Conservation (phyloP, 2,888 invertebrate species). For the Steromphala cineraria region DNA sequence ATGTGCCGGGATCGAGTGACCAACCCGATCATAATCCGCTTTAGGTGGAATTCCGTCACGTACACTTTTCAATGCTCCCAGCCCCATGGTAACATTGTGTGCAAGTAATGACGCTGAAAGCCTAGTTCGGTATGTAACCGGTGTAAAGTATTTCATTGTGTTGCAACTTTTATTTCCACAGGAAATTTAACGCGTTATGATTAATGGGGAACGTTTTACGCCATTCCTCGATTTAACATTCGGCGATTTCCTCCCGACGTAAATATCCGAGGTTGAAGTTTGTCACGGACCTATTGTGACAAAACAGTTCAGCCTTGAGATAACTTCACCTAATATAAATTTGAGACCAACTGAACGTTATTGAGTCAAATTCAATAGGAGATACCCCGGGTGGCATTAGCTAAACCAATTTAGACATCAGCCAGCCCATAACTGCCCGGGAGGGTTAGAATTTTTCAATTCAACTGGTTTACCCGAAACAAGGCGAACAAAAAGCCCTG, state of each 20-base stretch:
- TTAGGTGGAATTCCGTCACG: not conserved
- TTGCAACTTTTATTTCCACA: no score
- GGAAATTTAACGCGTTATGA: no score
- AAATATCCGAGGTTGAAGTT: no score
- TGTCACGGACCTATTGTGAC: no score
- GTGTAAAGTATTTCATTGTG: no score
- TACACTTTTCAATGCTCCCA: not conserved
- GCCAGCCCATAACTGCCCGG: not conserved
- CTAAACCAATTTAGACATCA: constrained; percentile 20
- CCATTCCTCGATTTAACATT: no score
- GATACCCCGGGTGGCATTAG: not conserved
- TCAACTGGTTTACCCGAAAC: not conserved
- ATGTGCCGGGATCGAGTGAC: not conserved
- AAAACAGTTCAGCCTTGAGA: no score
- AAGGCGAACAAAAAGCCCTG: not conserved
- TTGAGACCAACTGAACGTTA: not conserved
- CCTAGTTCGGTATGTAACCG: no score
- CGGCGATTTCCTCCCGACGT: no score
- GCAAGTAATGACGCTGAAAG: no score
- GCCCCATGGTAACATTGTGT: no score
- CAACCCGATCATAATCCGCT: not conserved
- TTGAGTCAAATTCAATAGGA: not conserved
- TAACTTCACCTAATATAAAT: not conserved
- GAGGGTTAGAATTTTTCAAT: not conserved
- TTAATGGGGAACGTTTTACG: no score